Evolutionary conservation across 2,113 vertebrate species (phyloP), one percentile per base, ranked within the genome.

Genomic region (Dasyornis broadbenti): DNA sequence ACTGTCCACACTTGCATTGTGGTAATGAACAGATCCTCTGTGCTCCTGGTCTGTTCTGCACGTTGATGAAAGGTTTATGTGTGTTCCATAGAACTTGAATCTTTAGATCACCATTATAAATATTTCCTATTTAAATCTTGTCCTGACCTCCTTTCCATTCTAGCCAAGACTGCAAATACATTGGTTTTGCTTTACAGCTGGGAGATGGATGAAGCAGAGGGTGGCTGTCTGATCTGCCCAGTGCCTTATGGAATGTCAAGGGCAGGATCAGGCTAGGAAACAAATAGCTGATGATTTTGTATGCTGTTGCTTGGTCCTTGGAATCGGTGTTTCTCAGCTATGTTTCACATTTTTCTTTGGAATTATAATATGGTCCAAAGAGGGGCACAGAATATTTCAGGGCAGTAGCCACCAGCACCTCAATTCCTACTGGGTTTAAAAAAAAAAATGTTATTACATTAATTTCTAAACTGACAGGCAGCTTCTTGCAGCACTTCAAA

Each of bases 1-100:
- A 3, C 39, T 71, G 42, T 18, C 10, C 30, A 6, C 12, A 0
- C 60, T 84, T 84, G 77, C 14, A 16, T 31, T 8, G 26, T 31
- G 21, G 35, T 15, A 6, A 14, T 30, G 53, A 57, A 10, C 45
- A 65, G 59, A 11, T 88, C 24, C 8, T 8, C 0, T 10, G 35
- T 35, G 33, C 60, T 76, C 11, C 44, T 82, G 26, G 7, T 44
- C 40, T 2, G 0, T 49, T 65, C 65, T 94, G 40, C 14, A 31
- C 7, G 0, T 5, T 35, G 44, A 5, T 88, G 35, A 10, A 26
- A 61, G 71, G 7, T 63, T 37, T 37, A 0, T 4, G 6, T 39
- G 3, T 50, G 6, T 87, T 90, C 30, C 7, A 6, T 3, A 18
- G 49, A 45, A 50, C 30, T 39, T 18, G 35, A 60, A 14, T 73